Conservation (phyloP, 64 coral and sea anemone genomes). For the Actinia tenebrosa region DNA sequence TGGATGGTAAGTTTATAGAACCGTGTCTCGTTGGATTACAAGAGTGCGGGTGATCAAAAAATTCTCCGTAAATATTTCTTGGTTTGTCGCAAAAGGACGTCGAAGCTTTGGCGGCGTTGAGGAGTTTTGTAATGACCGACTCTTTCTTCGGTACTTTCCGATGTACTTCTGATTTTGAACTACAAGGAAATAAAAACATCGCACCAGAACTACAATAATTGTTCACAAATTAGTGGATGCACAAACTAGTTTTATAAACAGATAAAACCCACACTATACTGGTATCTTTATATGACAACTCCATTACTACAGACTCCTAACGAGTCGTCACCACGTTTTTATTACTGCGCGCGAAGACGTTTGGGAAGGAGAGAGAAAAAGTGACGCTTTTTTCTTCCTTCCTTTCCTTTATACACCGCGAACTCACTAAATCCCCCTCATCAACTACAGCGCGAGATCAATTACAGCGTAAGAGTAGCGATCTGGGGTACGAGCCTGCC, state of each 20-base stretch:
- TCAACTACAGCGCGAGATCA: too few species aligned
- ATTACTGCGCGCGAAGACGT: too few species aligned
- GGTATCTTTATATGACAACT: too few species aligned
- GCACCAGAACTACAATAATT: not conserved
- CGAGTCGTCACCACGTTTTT: too few species aligned
- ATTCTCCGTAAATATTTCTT: slow-evolving; percentile 27
- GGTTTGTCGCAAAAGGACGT: not conserved
- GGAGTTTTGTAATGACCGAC: not conserved
- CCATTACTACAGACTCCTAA: too few species aligned
- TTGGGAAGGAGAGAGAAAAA: too few species aligned
- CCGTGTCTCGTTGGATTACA: not conserved
- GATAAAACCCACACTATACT: too few species aligned
- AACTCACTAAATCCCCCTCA: too few species aligned
- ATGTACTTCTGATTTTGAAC: not conserved
- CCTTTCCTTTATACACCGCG: too few species aligned
- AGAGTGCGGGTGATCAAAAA: slow-evolving; percentile 8
- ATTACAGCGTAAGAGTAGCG: too few species aligned
- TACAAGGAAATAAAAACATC: not conserved
- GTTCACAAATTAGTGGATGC: not conserved
- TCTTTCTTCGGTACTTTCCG: not conserved
- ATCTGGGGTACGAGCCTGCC: too few species aligned
- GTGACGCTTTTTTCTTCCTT: too few species aligned
- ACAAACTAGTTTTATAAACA: not conserved
- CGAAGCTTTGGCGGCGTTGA: not conserved
- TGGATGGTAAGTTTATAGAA: not conserved